Base-by-base conservation (phyloP, 2,888 invertebrate genomes). In the Monopis laevigella region DNA sequence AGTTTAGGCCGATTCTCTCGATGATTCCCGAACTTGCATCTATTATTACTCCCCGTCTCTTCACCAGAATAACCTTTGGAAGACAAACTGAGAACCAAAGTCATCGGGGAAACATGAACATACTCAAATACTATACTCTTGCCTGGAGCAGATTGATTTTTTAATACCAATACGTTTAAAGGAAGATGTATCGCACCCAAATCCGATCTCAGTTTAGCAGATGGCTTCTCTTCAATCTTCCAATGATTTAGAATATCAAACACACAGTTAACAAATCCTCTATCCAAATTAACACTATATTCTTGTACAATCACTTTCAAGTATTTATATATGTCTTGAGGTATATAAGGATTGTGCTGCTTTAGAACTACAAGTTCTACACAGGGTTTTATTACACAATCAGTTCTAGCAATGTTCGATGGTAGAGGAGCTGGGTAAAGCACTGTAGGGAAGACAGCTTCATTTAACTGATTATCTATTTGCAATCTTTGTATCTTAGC, bases 381-480 rank as follows among this genome's bases (percentile, higher is more conserved):
- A 55, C 87, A 87, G 0, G 89, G 86, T 45, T 84, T 84, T 0
- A 58, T 42, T 1, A 60, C 60, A 3, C 48, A 39, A 18, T 53
- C 62, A 0, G 59, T 50, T n/a, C 28, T 17, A 19, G 60, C 60
- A 1, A 57, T 48, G 28, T 82, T 75, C 2, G 82, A 73, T 1
- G 85, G 71, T 11, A 81, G 51, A 1, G 88, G 85, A 1, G 84
- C 82, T 0, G 88, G 86, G 52, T 87, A 82, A 10, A 90, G 53
- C 7, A 88, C 86, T 28, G 86, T 84, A 0, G 89, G 88, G 56
- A 88, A 89, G 27, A 87, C 83, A 10, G 89, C 87, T 55, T 89
- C 88, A 39, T 82, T 75, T 45, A 88, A 59, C 64, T 90, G 89
- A 63, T 92, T 92, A 65, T 93, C 93, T 45, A 93, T 77, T 83